Base-by-base conservation (phyloP, 2,797 vertebrate genomes). In the Melanotaenia trifasciata region DNA sequence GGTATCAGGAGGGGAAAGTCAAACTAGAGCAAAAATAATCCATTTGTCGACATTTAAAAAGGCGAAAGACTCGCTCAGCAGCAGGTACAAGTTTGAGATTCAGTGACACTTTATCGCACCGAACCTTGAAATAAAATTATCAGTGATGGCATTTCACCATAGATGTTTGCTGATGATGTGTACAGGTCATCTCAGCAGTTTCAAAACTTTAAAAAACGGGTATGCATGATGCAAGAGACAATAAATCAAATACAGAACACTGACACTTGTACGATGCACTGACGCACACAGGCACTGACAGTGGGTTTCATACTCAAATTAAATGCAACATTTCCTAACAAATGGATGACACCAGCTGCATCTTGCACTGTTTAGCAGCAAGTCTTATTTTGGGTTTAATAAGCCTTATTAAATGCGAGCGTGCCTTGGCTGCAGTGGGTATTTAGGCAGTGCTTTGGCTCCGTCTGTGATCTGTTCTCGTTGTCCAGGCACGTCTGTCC, bases 271-370 rank as follows among this genome's bases (percentile, higher is more conserved):
- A 18, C 58, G 67, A 78, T 45, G 56, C 64, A 73, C 26, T 63
- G 45, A 62, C 64, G 50, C 4, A 1, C 45, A 50, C 64, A 82
- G 78, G 73, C 71, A 64, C 56, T n/a, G 18, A 45, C 16, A 2
- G 43, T 8, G 6, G 6, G 18, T 18, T 45, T 20, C 43, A 74
- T 38, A 67, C n/a, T 18, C n/a, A 64, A 24, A 84, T 82, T 74
- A 77, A 63, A 30, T 6, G 54, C 65, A 75, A 58, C 54, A 64
- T 87, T 87, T 84, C 47, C 72, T 73, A 67, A 79, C 73, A 70
- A 83, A 62, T 63, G 40, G 10, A 70, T 78, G 56, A 72, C 63
- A 76, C 28, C 77, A 67, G 73, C 60, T 79, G 57, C 62, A 74
- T 80, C 53, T 76, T 74, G 45, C 43, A 5, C 72, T 72, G 66